These are phyloP conservation scores for Dipodomys stephensi DNA, from an alignment of 2,113 vertebrate species.

Conservation along the genomic window DNA sequence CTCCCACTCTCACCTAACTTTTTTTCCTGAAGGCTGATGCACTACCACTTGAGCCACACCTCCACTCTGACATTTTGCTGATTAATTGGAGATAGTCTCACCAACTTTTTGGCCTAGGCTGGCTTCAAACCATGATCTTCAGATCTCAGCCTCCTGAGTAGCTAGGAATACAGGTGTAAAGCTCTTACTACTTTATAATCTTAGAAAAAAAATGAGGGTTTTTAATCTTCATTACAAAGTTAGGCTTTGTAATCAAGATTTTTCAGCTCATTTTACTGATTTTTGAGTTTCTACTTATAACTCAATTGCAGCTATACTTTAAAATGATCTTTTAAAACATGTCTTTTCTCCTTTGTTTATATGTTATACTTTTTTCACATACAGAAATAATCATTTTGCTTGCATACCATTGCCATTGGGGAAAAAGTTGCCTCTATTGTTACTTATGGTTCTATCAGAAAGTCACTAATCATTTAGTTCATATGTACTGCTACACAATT, in stretches of 20 bases:
- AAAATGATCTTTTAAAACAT: constrained; percentile 45
- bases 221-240: constrained; percentile 7
- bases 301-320: neutral
- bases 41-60: too few species aligned
- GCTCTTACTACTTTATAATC: neutral
- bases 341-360: constrained; percentile 9
- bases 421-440: neutral
- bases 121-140: too few species aligned
- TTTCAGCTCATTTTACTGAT: constrained; percentile 38
- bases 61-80: too few species aligned
- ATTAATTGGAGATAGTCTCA: too few species aligned
- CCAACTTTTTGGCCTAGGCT: too few species aligned
- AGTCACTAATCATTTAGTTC: constrained; percentile 23
- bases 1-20: too few species aligned
- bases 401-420: neutral
- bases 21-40: too few species aligned
- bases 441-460: constrained; percentile 52
- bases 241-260: constrained; percentile 9
- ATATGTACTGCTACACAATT: neutral
- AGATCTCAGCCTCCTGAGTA: too few species aligned
- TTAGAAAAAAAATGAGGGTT: neutral
- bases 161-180: too few species aligned
- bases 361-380: constrained; percentile 17
- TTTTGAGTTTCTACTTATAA: constrained; percentile 59
- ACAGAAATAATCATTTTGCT: constrained; percentile 31